Base-by-base conservation (phyloP, 2,113 vertebrate genomes). In the Chamaetylas fuelleborni region DNA sequence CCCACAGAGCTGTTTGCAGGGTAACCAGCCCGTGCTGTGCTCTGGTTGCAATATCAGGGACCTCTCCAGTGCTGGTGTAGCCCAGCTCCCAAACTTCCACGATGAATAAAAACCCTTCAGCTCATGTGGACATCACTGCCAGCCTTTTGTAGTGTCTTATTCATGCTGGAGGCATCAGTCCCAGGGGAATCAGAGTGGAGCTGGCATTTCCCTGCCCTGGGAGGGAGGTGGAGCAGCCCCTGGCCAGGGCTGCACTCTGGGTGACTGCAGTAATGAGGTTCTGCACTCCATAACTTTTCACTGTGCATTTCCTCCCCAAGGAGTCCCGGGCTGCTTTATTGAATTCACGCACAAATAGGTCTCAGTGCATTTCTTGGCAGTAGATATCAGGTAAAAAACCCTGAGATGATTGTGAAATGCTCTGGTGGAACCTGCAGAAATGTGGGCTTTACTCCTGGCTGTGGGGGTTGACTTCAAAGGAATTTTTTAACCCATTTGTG, bases 251-350 rank as follows among this genome's bases (percentile, higher is more conserved):
- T 83, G 89, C 3, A 13, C 84, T 66, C 60, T 56, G 92, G 67
- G 77, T 67, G 90, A 81, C 47, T 60, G 65, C 2, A 81, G 81
- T 66, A 74, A 89, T 1, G 12, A 78, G 60, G 69, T 65, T 83
- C 91, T 77, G 61, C 81, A 94, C 65, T 26, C 85, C 78, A 19
- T 69, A 87, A 69, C 58, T 90, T 38, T 45, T 45, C 85, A 53
- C 78, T 15, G 81, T n/a, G 90, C 45, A 8, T 60, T 94, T 94
- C 92, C 95, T 93, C 89, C 70, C 90, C 5, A 6, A 45, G 85
- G 90, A 95, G 33, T 8, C 3, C 0, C 57, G 25, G 8, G 51
- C 87, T 89, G 70, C 14, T 51, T 85, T 90, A 72, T 29, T 76
- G 90, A 36, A 80, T 57, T 92, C 70, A 45, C 81, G 48, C 48